Conservation (phyloP, 2,113 vertebrate genomes). For the Zootoca vivipara region DNA sequence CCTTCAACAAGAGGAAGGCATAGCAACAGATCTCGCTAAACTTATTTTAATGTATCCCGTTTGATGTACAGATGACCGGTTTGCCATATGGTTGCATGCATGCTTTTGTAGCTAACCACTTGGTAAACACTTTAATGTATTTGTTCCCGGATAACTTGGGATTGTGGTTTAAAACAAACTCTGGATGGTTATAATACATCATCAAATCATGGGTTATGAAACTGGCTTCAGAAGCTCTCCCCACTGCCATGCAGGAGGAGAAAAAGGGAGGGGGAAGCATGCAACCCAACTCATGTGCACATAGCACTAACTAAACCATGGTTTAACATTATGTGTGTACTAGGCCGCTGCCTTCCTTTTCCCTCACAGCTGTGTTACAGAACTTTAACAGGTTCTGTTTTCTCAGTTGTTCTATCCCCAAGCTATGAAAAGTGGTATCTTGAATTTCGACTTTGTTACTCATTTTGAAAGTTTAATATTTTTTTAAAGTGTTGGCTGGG, state of each 20-base stretch:
- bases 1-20: constrained; percentile 13
- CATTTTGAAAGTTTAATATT: no score
- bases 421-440: background rate
- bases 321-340: no score
- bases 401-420: background rate
- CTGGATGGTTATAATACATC: no score
- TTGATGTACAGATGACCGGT: background rate
- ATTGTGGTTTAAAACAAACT: no score
- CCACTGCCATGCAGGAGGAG: no score
- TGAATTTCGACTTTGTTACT: background rate
- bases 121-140: background rate
- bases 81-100: background rate
- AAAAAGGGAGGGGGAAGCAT: no score
- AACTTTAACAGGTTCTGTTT: background rate
- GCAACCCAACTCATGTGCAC: no score
- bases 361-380: background rate
- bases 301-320: no score
- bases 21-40: constrained; percentile 27
- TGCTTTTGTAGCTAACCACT: background rate
- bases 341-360: background rate
- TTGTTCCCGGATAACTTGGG: background rate
- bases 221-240: no score
- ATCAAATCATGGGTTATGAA: no score
- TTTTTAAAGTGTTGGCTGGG: background rate
- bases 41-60: background rate